Evolutionary conservation across 23 tunicate species (phyloP), one percentile per base, ranked within the genome.

Genomic region (Aplidium turbinatum): DNA sequence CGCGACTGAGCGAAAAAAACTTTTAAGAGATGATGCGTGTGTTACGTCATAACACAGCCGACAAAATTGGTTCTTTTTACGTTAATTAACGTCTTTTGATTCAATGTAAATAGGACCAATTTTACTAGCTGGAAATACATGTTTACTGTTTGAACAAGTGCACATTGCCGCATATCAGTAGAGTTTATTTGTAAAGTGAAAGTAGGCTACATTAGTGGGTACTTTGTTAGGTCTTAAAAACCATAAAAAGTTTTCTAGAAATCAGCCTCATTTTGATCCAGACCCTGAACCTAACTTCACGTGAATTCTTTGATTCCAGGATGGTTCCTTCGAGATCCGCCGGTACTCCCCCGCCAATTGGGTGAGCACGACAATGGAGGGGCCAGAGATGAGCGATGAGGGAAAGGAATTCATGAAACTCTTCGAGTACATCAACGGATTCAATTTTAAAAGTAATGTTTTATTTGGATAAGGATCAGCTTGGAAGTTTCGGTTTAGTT

Each of bases 371-470:
- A 18, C 38, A 2, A 40, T 61, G 58, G 40, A 19, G 9, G 82
- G 72, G 27, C 1, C 3, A 1, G 1, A 20, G 2, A 2, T 51
- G 30, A 46, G 75, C 27, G 31, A 50, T 16, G 18, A 45, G 7
- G 40, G 42, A 2, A 29, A 32, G 6, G 53, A 74, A 1, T 82
- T 82, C 64, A 55, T 82, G 78, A 34, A 62, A 6, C 54, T 82
- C 24, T 82, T 82, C 35, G 61, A 45, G 22, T 82, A 73, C 73
- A 82, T 82, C 61, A 47, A 62, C 31, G 87, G 87, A 33, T 80
- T 70, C 2, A 82, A 82, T 32, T 24, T 21, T 1, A 35, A 75
- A 58, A 47, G 87, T 82, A 73, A 80, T 57, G 32, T 31, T 11
- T n/a, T 71, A 7, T 5, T 9, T 16, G 24, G 24, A n/a, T 16